Conservation (phyloP, 2,797 vertebrate genomes). For the Acrossocheilus fasciatus region DNA sequence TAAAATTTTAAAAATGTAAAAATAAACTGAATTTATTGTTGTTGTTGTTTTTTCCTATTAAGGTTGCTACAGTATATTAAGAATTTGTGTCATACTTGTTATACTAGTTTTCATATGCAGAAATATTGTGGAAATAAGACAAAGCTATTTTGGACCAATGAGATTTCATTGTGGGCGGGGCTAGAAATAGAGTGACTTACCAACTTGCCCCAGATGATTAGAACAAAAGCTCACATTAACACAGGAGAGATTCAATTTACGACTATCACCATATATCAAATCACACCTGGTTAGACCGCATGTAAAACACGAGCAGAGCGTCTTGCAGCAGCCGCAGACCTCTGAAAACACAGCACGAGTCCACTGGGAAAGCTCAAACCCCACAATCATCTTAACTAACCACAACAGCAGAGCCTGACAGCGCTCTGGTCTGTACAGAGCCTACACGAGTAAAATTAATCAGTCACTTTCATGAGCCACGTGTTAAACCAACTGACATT, state of each 20-base stretch:
- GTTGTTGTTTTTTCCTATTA: too few relatives aligned
- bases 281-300: slow-evolving; percentile 17
- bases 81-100: background rate
- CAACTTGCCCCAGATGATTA: slow-evolving; percentile 8
- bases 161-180: background rate
- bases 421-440: slow-evolving; percentile 34
- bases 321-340: background rate
- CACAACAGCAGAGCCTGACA: slow-evolving; percentile 68
- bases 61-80: background rate
- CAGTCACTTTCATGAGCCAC: slow-evolving; percentile 70
- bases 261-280: background rate
- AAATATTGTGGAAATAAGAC: background rate
- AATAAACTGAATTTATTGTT: too few relatives aligned
- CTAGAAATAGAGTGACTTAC: background rate
- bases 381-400: slow-evolving; percentile 46
- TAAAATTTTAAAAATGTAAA: too few relatives aligned
- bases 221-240: background rate
- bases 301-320: background rate
- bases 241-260: background rate
- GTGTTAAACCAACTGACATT: slow-evolving; percentile 71
- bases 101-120: background rate
- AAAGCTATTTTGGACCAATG: background rate
- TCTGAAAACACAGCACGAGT: slow-evolving; percentile 4
- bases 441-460: slow-evolving; percentile 65
- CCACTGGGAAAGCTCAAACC: slow-evolving; percentile 17